Conservation (phyloP, 2,797 vertebrate genomes). For the Neomorphus geoffroyi region DNA sequence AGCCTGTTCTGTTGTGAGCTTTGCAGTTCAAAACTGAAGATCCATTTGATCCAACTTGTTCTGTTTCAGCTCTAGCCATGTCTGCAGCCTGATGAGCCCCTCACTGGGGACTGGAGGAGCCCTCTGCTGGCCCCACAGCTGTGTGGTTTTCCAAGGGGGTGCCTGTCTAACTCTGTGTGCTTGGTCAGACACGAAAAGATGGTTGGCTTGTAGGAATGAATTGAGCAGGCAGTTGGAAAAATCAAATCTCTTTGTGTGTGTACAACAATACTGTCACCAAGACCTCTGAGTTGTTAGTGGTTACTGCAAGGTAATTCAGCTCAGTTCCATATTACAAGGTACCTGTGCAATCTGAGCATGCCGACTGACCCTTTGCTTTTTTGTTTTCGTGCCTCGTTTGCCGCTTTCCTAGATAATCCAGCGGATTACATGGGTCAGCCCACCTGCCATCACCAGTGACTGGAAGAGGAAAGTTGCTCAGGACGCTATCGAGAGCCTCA, state of each 20-base stretch:
- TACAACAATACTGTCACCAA: no score
- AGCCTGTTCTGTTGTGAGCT: no score
- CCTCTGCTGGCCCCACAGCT: background rate
- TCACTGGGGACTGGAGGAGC: no score
- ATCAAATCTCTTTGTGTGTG: background rate
- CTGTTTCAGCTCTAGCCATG: no score
- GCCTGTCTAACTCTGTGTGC: background rate
- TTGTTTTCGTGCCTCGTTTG: background rate
- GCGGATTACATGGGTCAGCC: constrained; percentile 92
- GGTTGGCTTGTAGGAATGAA: background rate
- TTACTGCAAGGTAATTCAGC: background rate
- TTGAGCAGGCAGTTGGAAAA: background rate
- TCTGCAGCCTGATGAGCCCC: no score
- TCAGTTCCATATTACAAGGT: no score
- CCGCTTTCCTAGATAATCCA: constrained; percentile 88
- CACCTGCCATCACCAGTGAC: constrained; percentile 89
- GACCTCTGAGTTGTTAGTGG: background rate
- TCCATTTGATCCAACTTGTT: no score
- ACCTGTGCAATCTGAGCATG: background rate
- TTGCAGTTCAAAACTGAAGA: no score
- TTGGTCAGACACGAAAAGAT: background rate
- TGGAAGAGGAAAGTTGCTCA: constrained; percentile 98
- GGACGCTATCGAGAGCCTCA: constrained; percentile 97
- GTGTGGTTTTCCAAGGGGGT: background rate
- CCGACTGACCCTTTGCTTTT: background rate